Base-by-base conservation (phyloP, 2,888 invertebrate genomes). In the Pelosia muscerda region DNA sequence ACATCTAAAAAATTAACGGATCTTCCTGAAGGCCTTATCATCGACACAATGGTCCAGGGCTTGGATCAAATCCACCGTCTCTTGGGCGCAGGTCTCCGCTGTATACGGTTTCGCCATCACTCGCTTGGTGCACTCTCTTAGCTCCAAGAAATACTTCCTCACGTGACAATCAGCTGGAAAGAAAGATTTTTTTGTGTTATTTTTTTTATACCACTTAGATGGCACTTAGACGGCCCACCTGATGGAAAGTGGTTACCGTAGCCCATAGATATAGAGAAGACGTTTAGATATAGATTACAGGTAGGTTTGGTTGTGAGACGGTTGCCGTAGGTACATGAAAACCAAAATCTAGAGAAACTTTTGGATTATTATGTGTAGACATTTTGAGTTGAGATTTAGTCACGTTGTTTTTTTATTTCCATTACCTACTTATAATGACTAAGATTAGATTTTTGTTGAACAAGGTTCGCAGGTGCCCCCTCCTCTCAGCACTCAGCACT, bases 51-150 rank as follows among this genome's bases (percentile, higher is more conserved):
- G 82, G 74, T 93, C 92, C 1, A 94, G 54, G 0, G 90, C 87
- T 34, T 85, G 71, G n/a, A 91, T 81, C 6, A 92, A 77, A 11
- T 93, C 92, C 0, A 88, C 78, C 0, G 86, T 83, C 74, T 94
- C 94, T 63, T 91, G 87, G 57, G 88, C 86, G 69, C 94, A 94
- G 2, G 86, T 90, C 78, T 94, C 94, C 0, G 89, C 87, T 0
- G 93, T 94, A 75, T 88, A 91, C 0, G 81, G 79, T 69, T 91
- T 92, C 1, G 73, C 74, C 11, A 65, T 73, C 0, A 94, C 82
- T 0, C 94, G 78, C 2, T 80, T 72, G 25, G 87, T 81, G 70
- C 94, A 94, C 0, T 81, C 76, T 22, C 81, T 71, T 0, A 91
- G 79, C 8, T 74, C 68, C 2, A 76, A 25, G 49, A 84, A 84